Base-by-base conservation (phyloP, 2,113 vertebrate genomes). In the Xenopus borealis region DNA sequence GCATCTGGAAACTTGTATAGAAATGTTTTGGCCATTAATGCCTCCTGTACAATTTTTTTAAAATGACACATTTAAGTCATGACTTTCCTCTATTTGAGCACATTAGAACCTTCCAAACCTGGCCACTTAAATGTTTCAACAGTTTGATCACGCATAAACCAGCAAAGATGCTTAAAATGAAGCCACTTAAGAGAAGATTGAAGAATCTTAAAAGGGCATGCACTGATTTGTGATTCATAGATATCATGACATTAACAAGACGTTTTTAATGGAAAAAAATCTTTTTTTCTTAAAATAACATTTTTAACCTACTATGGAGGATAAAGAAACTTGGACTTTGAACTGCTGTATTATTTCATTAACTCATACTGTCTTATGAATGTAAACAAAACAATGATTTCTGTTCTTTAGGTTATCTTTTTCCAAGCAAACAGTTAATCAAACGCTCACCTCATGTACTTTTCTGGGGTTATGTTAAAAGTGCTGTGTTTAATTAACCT, bases 71-170 rank as follows among this genome's bases (percentile, higher is more conserved):
- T 86, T 84, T 85, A 89, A 79, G 80, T 81, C 82, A 27, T 85
- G 83, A 85, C 81, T 78, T 85, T 85, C 88, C 85, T 83, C 17
- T 88, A 82, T 82, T 88, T 92, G 94, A 96, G 95, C 94, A 97
- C 94, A 97, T 93, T 88, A 91, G 88, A 83, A 83, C 87, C 89
- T 93, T 91, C 87, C 80, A 79, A 75, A 77, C 68, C 88, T 91
- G 80, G 82, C 83, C 72, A 83, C 81, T 81, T 85, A 83, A 82
- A 87, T 78, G 81, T 83, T 83, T 90, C 91, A 92, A 94, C 91
- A 88, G 86, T 93, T 94, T 90, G 91, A 91, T 89, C 92, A 91
- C 94, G 94, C 88, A 33, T 86, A 95, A 95, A 94, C 95, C 95
- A 97, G 95, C 96, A 93, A 94, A 90, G 93, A 90, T 90, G 89